Conservation (phyloP, 2,888 invertebrate genomes). For the Linyphia triangularis region DNA sequence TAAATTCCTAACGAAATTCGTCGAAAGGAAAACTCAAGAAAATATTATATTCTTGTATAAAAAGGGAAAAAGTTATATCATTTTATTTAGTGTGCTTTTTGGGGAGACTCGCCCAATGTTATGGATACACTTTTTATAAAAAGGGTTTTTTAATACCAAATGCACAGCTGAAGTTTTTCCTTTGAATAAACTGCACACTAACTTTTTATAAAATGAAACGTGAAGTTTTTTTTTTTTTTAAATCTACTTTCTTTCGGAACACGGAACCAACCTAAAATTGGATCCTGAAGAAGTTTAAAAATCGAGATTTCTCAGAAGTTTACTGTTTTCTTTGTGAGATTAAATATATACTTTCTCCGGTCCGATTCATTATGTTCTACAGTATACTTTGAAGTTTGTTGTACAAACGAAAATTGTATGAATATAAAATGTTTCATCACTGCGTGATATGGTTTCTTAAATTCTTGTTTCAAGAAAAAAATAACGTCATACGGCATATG, state of each 20-base stretch:
- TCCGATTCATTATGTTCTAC: neutral
- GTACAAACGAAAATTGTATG: neutral
- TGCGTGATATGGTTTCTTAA: neutral
- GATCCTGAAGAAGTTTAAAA: neutral
- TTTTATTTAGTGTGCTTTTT: too few relatives aligned
- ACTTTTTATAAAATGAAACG: conserved; percentile 8
- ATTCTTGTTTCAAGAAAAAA: neutral
- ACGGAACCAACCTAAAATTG: neutral
- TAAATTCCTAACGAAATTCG: too few relatives aligned
- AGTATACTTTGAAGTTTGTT: neutral
- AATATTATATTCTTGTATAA: too few relatives aligned
- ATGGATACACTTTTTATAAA: neutral
- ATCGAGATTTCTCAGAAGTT: neutral
- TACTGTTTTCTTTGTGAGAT: neutral
- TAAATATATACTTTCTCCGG: neutral
- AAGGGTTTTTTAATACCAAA: conserved; percentile 6
- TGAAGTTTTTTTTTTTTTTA: neutral
- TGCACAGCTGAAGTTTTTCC: conserved; percentile 14
- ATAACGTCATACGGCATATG: too few relatives aligned
- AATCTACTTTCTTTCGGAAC: too few relatives aligned
- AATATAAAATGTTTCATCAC: neutral
- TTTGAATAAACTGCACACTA: neutral
- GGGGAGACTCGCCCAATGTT: neutral
- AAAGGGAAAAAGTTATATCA: too few relatives aligned
- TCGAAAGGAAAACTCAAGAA: too few relatives aligned